phyloP scores from a whole-genome alignment of 2,797 vertebrate genomes.

The Telmatherina bonti region DNA sequence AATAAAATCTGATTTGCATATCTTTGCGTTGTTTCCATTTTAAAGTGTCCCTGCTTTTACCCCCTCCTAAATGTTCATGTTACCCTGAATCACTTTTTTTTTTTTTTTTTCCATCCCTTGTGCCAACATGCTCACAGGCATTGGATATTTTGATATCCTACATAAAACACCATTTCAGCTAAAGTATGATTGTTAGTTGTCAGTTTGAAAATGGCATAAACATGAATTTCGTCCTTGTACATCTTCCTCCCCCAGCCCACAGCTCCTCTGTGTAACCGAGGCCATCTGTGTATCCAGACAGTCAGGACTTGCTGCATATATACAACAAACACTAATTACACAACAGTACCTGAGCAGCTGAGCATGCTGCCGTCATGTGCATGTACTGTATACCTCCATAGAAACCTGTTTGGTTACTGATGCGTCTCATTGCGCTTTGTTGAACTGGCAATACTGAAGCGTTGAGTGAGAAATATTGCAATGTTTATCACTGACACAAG shows the following conservation, averaged over 20 bases:
- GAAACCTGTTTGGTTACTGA: not conserved
- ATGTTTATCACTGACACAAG: slow-evolving; percentile 41
- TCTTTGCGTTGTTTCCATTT: too few relatives aligned
- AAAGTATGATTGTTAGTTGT: not conserved
- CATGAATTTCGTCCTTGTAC: not conserved
- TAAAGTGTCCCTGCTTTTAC: too few relatives aligned
- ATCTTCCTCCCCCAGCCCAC: not conserved
- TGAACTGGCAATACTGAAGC: slow-evolving; percentile 10
- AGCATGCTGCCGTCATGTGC: slow-evolving; percentile 21
- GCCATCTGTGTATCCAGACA: not conserved
- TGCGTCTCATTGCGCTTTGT: slow-evolving; percentile 5
- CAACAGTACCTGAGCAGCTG: slow-evolving; percentile 15
- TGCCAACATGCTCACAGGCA: not conserved
- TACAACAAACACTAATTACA: slow-evolving; percentile 32
- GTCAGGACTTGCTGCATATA: slow-evolving; percentile 50
- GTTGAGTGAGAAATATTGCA: too few relatives aligned
- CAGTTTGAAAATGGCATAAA: not conserved
- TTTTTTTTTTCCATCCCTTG: too few relatives aligned
- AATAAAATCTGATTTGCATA: not conserved
- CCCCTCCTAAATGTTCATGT: not conserved
- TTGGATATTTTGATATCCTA: not conserved
- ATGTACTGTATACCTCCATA: not conserved
- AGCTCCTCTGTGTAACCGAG: not conserved
- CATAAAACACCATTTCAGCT: not conserved
- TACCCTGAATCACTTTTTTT: not conserved